Evolutionary conservation across 2,797 vertebrate species (phyloP).

Genomic region (Crenichthys baileyi): DNA sequence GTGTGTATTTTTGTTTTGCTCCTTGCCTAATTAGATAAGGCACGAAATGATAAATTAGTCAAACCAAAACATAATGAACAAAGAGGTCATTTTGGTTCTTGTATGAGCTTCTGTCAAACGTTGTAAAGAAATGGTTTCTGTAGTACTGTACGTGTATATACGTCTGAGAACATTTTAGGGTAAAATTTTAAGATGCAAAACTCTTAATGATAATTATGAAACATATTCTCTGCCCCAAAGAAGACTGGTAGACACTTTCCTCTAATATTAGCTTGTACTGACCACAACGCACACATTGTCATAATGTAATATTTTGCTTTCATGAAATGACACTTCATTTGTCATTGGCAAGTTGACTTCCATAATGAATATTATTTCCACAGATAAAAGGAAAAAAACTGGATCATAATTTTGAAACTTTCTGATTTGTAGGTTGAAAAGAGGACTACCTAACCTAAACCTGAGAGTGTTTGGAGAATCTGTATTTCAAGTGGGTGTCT

Average conservation of each 20-base stretch:
- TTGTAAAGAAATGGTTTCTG: neutral
- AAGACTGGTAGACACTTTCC: slow-evolving; percentile 59
- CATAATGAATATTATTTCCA: neutral
- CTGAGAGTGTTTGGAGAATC: neutral
- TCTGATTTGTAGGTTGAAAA: neutral
- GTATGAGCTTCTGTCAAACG: slow-evolving; percentile 15
- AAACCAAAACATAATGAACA: slow-evolving; percentile 20
- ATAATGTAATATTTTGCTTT: too few relatives aligned
- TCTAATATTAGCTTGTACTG: slow-evolving; percentile 61
- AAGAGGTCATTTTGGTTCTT: slow-evolving; percentile 16
- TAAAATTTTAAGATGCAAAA: slow-evolving; percentile 54
- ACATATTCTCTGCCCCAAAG: slow-evolving; percentile 53
- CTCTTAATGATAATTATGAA: slow-evolving; percentile 52
- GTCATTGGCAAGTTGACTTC: neutral
- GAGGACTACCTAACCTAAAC: neutral
- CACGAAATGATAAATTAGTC: slow-evolving; percentile 32
- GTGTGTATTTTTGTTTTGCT: slow-evolving; percentile 31
- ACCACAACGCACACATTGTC: slow-evolving; percentile 39
- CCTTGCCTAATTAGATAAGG: slow-evolving; percentile 50
- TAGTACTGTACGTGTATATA: neutral
- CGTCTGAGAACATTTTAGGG: slow-evolving; percentile 7
- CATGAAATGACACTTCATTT: neutral
- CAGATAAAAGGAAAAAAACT: neutral
- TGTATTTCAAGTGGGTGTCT: neutral
- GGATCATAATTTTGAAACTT: neutral